Evolutionary conservation across 2,888 invertebrate species (phyloP), one percentile per base, ranked within the genome.

Genomic region (Nymphalis polychloros): DNA sequence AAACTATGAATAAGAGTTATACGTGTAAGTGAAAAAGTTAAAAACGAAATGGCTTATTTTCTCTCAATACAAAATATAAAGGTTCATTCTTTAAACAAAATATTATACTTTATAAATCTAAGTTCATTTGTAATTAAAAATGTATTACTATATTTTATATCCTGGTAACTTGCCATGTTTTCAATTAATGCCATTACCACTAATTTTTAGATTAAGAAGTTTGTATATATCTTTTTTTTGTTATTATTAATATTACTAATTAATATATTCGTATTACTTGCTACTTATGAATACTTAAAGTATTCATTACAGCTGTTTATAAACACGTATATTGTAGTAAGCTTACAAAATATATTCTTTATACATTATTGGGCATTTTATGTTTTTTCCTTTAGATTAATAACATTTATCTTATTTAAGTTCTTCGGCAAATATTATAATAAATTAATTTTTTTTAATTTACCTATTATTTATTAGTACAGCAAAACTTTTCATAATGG

Each of bases 171-270:
- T 80, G 80, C 79, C 79, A 77, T 78, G 75, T 73, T 75, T 68
- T 72, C 72, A 68, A 31, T 75, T 71, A 74, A 73, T 80, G 83
- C 84, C 83, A 76, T 78, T 85, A 85, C 86, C 85, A 84, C 78
- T 84, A 81, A 79, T 77, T 73, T 72, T 69, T 76, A 73, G 67
- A 67, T 67, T 74, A 70, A 69, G 53, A 66, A 70, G 59, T 68
- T 75, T 78, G 76, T 78, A 78, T 67, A 78, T 76, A 77, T 67
- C 68, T 76, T 73, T 72, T 69, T 65, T 57, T 63, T 69, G 53
- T 71, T 67, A 63, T 70, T 67, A 66, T 70, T 72, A 50, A 55
- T 73, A 61, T 65, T 63, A 63, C 60, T 50, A 41, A 72, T 73
- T 64, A 67, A 73, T 73, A 70, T 73, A 75, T 72, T 72, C 75